phyloP scores from a whole-genome alignment of 92 coral and sea anemone species.

The Paramuricea clavata region DNA sequence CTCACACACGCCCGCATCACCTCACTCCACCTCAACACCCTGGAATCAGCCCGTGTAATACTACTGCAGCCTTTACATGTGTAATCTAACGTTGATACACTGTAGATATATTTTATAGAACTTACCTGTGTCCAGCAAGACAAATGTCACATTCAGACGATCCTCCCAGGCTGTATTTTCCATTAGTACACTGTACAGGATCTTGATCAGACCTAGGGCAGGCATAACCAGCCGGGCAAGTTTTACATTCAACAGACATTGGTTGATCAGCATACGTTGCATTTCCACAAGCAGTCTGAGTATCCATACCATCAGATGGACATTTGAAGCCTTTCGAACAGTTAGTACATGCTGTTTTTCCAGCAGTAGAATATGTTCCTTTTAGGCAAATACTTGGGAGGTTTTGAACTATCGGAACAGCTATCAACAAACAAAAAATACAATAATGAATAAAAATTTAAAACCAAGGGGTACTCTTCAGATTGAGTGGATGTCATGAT shows the following conservation, averaged over 20 bases:
- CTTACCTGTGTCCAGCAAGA: constrained; percentile 61
- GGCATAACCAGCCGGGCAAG: constrained; percentile 76
- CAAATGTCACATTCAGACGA: constrained; percentile 80
- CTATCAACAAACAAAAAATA: constrained; percentile 32
- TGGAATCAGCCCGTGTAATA: no score
- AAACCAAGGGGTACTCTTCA: no score
- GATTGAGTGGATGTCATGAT: no score
- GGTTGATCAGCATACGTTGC: constrained; percentile 56
- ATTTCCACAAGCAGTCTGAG: constrained; percentile 50
- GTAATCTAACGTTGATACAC: no score
- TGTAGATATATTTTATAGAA: no score
- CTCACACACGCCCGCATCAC: no score
- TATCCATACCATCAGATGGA: constrained; percentile 22
- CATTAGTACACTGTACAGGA: constrained; percentile 57
- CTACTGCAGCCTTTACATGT: no score
- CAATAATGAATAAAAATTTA: no score
- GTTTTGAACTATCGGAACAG: constrained; percentile 64
- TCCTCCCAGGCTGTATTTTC: constrained; percentile 53
- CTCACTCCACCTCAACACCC: no score
- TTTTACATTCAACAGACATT: constrained; percentile 53
- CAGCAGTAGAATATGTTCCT: constrained; percentile 85
- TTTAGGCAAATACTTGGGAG: constrained; percentile 66
- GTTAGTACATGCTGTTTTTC: constrained; percentile 46
- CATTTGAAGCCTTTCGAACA: constrained; percentile 56
- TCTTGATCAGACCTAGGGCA: constrained; percentile 30